A percentile compares a stretch with the other conserved stretches of the same genome.
Conservation (phyloP, 2,797 vertebrate genomes). For the Buphagus erythrorhynchus region DNA sequence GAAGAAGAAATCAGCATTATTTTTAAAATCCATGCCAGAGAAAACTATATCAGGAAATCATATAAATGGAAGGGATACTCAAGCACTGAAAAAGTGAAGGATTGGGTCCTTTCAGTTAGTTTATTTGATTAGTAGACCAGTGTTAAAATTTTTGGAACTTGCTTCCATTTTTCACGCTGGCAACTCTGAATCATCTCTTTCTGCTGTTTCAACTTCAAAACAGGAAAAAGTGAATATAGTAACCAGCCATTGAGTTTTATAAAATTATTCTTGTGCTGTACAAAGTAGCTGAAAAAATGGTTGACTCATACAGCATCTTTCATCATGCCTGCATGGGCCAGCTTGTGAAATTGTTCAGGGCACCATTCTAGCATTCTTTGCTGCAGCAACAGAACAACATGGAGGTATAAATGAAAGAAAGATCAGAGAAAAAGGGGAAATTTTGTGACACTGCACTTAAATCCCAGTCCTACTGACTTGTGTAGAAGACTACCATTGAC, state of each 20-base stretch:
- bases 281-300: background rate
- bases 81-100: background rate
- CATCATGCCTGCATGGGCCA: background rate
- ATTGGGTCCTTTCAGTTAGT: background rate
- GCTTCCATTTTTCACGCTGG: slow-evolving; percentile 2
- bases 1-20: background rate
- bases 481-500: rapidly evolving
- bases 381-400: background rate
- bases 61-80: background rate
- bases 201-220: slow-evolving; percentile 30
- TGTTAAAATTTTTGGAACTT: background rate
- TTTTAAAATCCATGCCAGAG: background rate
- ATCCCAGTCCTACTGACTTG: background rate
- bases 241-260: background rate
- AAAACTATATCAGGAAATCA: background rate
- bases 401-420: background rate
- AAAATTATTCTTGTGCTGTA: background rate
- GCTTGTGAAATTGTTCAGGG: background rate
- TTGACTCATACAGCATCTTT: background rate
- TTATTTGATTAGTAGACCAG: background rate
- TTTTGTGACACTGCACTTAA: background rate
- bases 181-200: slow-evolving; percentile 36
- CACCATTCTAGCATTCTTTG: background rate
- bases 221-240: slow-evolving; percentile 43
- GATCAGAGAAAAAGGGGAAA: background rate